Evolutionary conservation across 2,888 invertebrate genomes (phyloP).

Genomic region (Ophion ellenae): DNA sequence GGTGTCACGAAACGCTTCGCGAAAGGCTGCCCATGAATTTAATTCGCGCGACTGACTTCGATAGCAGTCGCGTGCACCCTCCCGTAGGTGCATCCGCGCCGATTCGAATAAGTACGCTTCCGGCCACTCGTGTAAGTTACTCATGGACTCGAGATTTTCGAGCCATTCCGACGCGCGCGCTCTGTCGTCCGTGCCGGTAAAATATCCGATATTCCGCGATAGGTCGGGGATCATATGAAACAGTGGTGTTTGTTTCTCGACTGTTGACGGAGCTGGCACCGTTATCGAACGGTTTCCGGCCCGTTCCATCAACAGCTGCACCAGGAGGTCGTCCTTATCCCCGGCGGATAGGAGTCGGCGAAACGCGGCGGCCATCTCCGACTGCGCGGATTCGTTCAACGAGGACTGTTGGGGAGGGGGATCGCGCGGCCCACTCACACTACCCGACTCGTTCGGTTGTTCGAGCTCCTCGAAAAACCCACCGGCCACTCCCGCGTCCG

Average conservation of each 20-base stretch:
- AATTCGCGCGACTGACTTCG: background rate
- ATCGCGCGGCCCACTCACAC: too few species aligned
- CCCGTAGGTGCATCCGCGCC: constrained; percentile 3
- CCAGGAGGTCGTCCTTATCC: too few species aligned
- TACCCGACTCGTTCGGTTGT: too few species aligned
- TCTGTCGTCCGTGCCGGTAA: background rate
- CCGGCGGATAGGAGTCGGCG: too few species aligned
- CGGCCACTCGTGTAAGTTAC: constrained; percentile 7
- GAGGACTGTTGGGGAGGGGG: too few species aligned
- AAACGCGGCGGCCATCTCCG: too few species aligned
- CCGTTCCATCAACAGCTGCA: too few species aligned
- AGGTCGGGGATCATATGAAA: constrained; percentile 4
- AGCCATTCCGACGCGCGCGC: background rate
- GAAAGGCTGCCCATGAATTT: constrained; percentile 3
- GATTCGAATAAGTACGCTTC: background rate
- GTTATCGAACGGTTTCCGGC: too few species aligned
- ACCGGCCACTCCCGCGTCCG: too few species aligned
- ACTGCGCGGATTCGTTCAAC: too few species aligned
- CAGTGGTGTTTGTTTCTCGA: background rate
- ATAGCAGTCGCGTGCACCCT: background rate
- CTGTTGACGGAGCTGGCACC: background rate
- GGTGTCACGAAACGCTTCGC: background rate
- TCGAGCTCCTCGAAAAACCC: too few species aligned
- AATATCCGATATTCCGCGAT: background rate
- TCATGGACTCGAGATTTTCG: background rate